A percentile compares a stretch with the other conserved stretches of the same genome.
phyloP scores from a whole-genome alignment of 2,113 vertebrate genomes.

The Hippocampus comes region DNA sequence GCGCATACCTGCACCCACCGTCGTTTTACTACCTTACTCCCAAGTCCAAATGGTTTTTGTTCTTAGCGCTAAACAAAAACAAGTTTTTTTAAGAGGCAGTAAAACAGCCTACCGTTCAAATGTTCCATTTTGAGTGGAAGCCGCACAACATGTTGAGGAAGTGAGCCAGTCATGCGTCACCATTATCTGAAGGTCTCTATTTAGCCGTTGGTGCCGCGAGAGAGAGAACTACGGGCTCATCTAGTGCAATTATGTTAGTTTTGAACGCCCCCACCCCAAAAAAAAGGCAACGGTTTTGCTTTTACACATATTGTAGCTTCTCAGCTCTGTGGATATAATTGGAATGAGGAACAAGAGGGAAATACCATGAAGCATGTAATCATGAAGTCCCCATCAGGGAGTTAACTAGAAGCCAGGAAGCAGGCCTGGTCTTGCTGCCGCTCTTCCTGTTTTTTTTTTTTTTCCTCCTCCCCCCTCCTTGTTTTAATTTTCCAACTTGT shows the following conservation, averaged over 20 bases:
- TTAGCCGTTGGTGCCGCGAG: conserved; percentile 16
- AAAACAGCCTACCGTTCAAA: background rate
- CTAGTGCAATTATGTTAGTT: conserved; percentile 1
- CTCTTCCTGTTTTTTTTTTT: conserved; percentile 45
- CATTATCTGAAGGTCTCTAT: conserved; percentile 30
- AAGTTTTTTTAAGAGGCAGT: conserved; percentile 4
- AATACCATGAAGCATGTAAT: conserved; percentile 41
- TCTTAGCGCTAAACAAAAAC: conserved; percentile 9
- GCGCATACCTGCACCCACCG: conserved; percentile 55
- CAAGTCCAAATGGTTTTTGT: background rate
- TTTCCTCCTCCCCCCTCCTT: background rate
- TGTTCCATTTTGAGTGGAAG: conserved; percentile 23
- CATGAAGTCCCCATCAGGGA: conserved; percentile 47
- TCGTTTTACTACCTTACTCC: background rate
- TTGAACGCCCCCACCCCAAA: background rate
- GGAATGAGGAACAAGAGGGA: conserved; percentile 46
- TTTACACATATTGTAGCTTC: conserved; percentile 7
- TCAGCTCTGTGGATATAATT: conserved; percentile 42
- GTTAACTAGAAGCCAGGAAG: conserved; percentile 41
- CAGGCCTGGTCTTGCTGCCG: conserved; percentile 31
- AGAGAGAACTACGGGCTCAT: conserved; percentile 20
- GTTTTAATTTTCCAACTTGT: conserved; percentile 4
- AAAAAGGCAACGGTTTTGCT: background rate
- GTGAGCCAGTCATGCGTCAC: conserved; percentile 33
- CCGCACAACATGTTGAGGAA: conserved; percentile 20